A percentile compares a stretch with the other conserved stretches of the same genome.
These are phyloP conservation scores for Cantharis rufa DNA, from an alignment of 2,888 invertebrate species.

Conservation along the genomic window DNA sequence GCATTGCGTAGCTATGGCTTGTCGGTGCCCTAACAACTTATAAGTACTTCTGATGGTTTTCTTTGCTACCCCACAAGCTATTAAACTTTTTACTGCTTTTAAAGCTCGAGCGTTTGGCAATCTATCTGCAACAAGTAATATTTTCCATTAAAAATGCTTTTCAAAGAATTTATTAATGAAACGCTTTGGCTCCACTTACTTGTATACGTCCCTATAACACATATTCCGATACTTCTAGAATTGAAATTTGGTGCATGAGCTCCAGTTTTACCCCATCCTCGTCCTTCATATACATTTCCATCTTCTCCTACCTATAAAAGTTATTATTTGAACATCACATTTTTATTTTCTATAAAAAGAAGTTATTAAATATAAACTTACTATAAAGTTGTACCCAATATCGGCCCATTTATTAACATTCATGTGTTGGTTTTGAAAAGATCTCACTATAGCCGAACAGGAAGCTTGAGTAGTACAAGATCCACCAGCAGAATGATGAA, in stretches of 20 bases:
- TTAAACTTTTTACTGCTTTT: conserved; percentile 51
- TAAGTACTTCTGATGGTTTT: conserved; percentile 55
- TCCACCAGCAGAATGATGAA: conserved; percentile 55
- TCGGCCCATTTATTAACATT: conserved; percentile 44
- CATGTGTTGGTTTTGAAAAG: conserved; percentile 52
- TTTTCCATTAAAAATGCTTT: not conserved
- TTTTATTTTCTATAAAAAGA: not conserved
- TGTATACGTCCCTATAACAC: conserved; percentile 61
- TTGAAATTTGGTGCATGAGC: conserved; percentile 65
- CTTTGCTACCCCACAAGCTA: conserved; percentile 54
- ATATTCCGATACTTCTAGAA: conserved; percentile 61
- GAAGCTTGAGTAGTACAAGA: conserved; percentile 47
- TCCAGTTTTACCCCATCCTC: conserved; percentile 64
- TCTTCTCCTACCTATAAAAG: conserved; percentile 60
- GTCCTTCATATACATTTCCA: conserved; percentile 65
- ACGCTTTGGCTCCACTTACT: conserved; percentile 45
- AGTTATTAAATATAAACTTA: conserved; percentile 34
- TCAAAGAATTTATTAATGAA: not conserved
- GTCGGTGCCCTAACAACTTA: conserved; percentile 56
- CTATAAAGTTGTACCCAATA: conserved; percentile 53
- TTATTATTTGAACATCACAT: not conserved
- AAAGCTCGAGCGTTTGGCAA: conserved; percentile 52
- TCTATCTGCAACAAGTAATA: conserved; percentile 45
- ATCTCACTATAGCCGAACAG: conserved; percentile 51
- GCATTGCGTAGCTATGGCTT: conserved; percentile 55